Conservation (phyloP, 2,797 vertebrate genomes). For the Urophycis tenuis region DNA sequence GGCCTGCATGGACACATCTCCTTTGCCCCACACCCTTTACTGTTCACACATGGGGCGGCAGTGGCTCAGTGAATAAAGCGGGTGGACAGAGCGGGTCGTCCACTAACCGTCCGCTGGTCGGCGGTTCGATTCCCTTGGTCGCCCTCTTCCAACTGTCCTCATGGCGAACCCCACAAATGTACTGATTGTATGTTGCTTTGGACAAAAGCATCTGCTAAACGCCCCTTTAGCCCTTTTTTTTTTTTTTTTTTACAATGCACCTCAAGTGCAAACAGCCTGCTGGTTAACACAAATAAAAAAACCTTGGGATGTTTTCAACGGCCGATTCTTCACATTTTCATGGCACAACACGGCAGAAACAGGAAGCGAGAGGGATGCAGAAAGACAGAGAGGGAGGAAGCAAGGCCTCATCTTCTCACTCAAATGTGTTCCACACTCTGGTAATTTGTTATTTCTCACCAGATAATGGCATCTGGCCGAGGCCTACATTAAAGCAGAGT, state of each 20-base stretch:
- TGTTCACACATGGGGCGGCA: neutral
- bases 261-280: neutral
- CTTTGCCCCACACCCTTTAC: neutral
- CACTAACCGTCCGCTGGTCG: no score
- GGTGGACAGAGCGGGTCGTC: no score
- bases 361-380: neutral
- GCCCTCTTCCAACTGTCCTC: no score
- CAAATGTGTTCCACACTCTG: conserved; percentile 5
- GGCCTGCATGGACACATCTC: no score
- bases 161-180: no score
- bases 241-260: no score
- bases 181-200: no score
- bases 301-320: neutral
- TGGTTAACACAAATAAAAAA: neutral
- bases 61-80: no score
- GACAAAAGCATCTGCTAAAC: no score
- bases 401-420: neutral
- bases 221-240: no score
- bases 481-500: neutral
- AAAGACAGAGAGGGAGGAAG: neutral
- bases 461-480: conserved; percentile 10
- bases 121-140: no score
- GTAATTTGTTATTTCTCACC: conserved; percentile 16
- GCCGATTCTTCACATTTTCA: neutral
- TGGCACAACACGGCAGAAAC: neutral